A percentile compares a stretch with the other conserved stretches of the same genome.
Evolutionary conservation across 2,113 vertebrate species (phyloP).

Genomic region (Spea multiplicata): DNA sequence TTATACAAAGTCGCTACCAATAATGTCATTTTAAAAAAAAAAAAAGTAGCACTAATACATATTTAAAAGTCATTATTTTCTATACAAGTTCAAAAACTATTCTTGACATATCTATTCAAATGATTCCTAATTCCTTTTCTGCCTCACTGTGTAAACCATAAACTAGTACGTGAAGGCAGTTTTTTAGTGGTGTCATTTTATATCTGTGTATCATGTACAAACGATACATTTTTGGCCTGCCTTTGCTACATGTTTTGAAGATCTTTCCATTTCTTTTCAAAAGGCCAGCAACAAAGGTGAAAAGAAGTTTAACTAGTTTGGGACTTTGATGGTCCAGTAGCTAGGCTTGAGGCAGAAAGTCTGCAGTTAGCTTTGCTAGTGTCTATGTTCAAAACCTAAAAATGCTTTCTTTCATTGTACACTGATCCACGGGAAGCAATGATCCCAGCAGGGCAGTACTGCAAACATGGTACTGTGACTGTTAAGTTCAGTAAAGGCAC

Average conservation of each 20-base stretch:
- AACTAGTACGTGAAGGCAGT: constrained; percentile 99
- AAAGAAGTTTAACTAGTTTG: constrained; percentile 78
- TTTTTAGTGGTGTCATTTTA: constrained; percentile 97
- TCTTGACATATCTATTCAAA: neutral
- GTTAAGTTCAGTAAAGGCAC: constrained; percentile 51
- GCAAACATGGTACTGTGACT: constrained; percentile 45
- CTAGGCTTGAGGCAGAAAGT: constrained; percentile 54
- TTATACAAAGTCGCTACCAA: no score
- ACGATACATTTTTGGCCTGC: constrained; percentile 93
- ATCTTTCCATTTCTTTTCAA: constrained; percentile 95
- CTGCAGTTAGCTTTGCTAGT: constrained; percentile 59
- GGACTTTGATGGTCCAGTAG: constrained; percentile 75
- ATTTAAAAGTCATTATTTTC: no score
- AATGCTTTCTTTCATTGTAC: constrained; percentile 50
- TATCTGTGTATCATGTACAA: constrained; percentile 94
- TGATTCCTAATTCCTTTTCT: constrained; percentile 1
- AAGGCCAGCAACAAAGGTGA: constrained; percentile 72
- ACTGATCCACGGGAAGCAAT: constrained; percentile 53
- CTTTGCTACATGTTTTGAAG: constrained; percentile 85
- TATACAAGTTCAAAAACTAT: no score
- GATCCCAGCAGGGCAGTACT: constrained; percentile 53
- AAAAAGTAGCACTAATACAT: neutral
- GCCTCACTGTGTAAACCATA: constrained; percentile 94
- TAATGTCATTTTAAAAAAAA: no score
- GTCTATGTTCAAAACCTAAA: constrained; percentile 58